These are phyloP conservation scores for Trinorchestia longiramus DNA, from an alignment of 1,140 invertebrate species.

Conservation along the genomic window DNA sequence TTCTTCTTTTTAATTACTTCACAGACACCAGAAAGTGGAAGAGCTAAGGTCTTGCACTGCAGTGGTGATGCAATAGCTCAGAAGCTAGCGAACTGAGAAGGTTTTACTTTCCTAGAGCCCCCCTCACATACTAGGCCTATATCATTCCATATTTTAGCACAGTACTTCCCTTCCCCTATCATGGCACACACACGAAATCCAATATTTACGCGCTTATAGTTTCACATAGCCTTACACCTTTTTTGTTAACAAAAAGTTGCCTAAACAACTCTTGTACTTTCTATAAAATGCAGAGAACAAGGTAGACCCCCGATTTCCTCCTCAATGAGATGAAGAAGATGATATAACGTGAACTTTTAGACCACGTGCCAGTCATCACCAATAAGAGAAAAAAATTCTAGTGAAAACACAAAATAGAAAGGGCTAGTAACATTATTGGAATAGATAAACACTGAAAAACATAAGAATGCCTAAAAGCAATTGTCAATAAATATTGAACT, in stretches of 20 bases:
- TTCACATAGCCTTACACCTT: neutral
- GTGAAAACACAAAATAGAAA: neutral
- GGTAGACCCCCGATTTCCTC: neutral
- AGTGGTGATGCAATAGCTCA: too few relatives aligned
- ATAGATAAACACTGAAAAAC: neutral
- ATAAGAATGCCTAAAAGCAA: too few relatives aligned
- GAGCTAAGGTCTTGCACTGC: too few relatives aligned
- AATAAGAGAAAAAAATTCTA: neutral
- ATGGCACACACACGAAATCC: too few relatives aligned
- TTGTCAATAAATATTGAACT: too few relatives aligned
- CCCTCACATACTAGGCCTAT: neutral
- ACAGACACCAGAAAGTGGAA: too few relatives aligned
- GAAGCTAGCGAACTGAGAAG: neutral
- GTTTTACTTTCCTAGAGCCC: neutral
- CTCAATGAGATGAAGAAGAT: neutral
- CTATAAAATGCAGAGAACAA: neutral
- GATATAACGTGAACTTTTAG: neutral
- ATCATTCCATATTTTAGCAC: too few relatives aligned
- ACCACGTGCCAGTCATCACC: neutral
- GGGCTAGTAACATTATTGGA: neutral
- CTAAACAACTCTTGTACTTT: neutral
- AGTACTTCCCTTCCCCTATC: too few relatives aligned
- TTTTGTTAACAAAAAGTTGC: neutral
- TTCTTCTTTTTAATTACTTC: too few relatives aligned
- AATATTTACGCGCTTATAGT: neutral